phyloP scores from a whole-genome alignment of 2,888 invertebrate genomes.

The Caenorhabditis sp. region DNA sequence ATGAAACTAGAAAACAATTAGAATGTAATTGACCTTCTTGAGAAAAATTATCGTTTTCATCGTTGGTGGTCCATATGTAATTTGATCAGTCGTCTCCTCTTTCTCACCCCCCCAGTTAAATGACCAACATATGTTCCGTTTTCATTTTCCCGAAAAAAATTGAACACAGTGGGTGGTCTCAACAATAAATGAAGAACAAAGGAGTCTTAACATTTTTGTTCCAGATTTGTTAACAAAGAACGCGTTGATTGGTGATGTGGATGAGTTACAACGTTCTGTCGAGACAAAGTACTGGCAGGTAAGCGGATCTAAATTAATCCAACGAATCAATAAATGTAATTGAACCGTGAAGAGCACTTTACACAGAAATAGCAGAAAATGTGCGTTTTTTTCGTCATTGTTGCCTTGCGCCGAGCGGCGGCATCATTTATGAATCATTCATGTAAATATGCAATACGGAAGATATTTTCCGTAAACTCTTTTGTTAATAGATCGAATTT shows the following conservation, averaged over 20 bases:
- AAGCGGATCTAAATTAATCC: constrained; percentile 30
- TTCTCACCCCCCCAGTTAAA: not conserved
- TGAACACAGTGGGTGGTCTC: too few relatives aligned
- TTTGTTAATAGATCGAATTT: too few relatives aligned
- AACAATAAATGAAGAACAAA: too few relatives aligned
- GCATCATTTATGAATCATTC: not conserved
- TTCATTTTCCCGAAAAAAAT: too few relatives aligned
- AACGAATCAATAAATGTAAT: constrained; percentile 34
- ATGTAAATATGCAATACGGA: not conserved
- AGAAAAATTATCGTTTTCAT: too few relatives aligned
- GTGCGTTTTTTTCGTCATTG: not conserved
- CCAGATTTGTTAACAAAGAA: constrained; percentile 44
- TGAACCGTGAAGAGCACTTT: constrained; percentile 11
- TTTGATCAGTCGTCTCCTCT: not conserved
- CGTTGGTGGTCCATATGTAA: not conserved
- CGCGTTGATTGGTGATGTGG: constrained; percentile 53
- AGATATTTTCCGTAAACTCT: not conserved
- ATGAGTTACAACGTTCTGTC: constrained; percentile 50
- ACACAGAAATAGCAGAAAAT: not conserved
- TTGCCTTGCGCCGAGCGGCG: not conserved
- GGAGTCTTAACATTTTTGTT: not conserved
- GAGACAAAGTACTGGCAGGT: constrained; percentile 56
- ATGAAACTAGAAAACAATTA: too few relatives aligned
- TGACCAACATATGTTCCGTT: too few relatives aligned
- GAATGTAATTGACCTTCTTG: too few relatives aligned